Conservation (phyloP, 2,797 vertebrate genomes). For the Sphenopsis melanotis region DNA sequence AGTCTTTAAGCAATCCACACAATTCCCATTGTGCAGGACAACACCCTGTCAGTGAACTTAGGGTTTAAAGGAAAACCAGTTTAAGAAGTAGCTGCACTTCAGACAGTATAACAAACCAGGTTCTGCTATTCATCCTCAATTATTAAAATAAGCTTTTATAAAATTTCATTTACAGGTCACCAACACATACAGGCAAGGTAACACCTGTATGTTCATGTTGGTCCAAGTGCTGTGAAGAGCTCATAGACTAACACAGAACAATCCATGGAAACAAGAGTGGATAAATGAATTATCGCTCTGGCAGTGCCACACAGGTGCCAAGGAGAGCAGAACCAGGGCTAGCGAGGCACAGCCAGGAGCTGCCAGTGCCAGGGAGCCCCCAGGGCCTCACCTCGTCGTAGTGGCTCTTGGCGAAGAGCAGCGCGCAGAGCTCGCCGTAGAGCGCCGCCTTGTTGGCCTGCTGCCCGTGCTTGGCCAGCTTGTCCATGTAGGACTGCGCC, state of each 20-base stretch:
- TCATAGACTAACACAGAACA: accelerated
- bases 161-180: background rate
- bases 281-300: accelerated
- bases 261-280: accelerated
- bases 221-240: accelerated
- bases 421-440: constrained; percentile 94
- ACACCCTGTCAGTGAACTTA: background rate
- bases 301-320: background rate
- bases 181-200: accelerated
- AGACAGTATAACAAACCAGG: background rate
- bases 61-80: background rate
- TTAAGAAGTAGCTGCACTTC: background rate
- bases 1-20: background rate
- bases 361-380: background rate
- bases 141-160: background rate
- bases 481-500: constrained; percentile 97
- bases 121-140: background rate
- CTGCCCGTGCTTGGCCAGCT: constrained; percentile 93
- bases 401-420: constrained; percentile 99
- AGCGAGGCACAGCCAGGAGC: accelerated
- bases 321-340: background rate
- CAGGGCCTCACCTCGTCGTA: constrained; percentile 89
- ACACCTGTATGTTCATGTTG: accelerated
- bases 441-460: constrained; percentile 97
- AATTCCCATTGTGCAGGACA: background rate